Conservation (phyloP, 2,888 invertebrate species). For the Macrosoma leucophasiata region DNA sequence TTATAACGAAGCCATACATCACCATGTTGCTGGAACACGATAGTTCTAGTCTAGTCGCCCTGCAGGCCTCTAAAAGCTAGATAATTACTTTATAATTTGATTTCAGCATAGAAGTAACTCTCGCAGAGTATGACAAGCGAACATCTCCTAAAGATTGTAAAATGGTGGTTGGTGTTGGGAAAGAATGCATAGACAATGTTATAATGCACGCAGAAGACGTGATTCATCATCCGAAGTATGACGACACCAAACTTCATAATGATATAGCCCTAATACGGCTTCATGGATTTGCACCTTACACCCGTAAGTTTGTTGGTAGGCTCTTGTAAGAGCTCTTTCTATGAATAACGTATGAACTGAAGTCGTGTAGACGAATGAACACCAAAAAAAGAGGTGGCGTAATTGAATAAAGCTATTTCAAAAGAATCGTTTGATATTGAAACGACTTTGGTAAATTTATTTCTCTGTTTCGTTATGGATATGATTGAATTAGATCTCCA, state of each 20-base stretch:
- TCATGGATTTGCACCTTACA: conserved; percentile 46
- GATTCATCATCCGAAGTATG: conserved; percentile 45
- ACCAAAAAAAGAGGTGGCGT: too few relatives aligned
- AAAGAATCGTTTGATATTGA: too few relatives aligned
- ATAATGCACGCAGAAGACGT: conserved; percentile 43
- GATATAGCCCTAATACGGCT: conserved; percentile 59
- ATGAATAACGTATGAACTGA: too few relatives aligned
- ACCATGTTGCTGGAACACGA: too few relatives aligned
- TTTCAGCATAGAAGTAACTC: conserved; percentile 47
- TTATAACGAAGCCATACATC: too few relatives aligned
- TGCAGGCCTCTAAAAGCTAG: not conserved
- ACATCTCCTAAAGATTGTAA: conserved; percentile 61
- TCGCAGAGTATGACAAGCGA: conserved; percentile 61
- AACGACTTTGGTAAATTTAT: too few relatives aligned
- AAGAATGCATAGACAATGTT: conserved; percentile 51
- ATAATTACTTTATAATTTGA: not conserved
- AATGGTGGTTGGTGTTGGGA: conserved; percentile 33
- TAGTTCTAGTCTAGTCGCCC: not conserved
- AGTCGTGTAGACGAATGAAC: too few relatives aligned
- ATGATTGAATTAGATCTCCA: too few relatives aligned
- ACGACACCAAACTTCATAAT: conserved; percentile 45
- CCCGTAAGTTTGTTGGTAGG: too few relatives aligned
- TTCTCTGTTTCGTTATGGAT: too few relatives aligned
- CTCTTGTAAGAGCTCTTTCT: too few relatives aligned
- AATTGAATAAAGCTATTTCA: too few relatives aligned